Conservation (phyloP, 2,888 invertebrate genomes). For the Xestia xanthographa region DNA sequence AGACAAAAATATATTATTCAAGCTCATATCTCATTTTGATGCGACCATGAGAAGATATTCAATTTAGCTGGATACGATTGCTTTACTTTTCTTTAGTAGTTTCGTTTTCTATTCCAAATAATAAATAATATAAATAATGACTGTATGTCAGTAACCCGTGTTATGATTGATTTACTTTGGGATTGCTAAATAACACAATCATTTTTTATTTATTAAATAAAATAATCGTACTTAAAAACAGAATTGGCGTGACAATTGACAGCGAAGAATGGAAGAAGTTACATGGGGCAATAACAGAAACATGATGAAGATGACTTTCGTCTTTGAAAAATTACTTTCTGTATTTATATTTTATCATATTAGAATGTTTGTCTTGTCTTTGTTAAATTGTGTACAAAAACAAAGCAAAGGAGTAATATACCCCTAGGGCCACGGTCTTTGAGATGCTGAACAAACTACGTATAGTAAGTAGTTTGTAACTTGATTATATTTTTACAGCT, state of each 20-base stretch:
- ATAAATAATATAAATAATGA: not conserved
- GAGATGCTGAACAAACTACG: not conserved
- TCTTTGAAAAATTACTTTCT: not conserved
- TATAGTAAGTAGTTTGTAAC: not conserved
- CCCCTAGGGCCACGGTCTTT: not conserved
- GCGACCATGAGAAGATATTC: slow-evolving; percentile 30
- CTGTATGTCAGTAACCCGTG: not conserved
- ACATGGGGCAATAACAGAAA: too few relatives aligned
- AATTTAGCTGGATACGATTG: slow-evolving; percentile 27
- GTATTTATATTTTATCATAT: not conserved
- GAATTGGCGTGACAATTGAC: not conserved
- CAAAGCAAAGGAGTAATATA: not conserved
- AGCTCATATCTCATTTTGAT: slow-evolving; percentile 22
- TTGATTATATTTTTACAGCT: not conserved
- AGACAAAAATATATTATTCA: slow-evolving; percentile 24
- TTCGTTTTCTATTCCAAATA: not conserved
- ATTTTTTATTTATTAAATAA: not conserved
- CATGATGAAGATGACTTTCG: too few relatives aligned
- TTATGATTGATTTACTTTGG: not conserved
- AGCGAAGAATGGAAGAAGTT: not conserved
- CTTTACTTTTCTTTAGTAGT: not conserved
- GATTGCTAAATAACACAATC: not conserved
- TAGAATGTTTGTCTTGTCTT: not conserved
- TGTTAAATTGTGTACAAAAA: not conserved
- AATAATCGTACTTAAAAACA: not conserved